Evolutionary conservation across 2,113 vertebrate species (phyloP), one percentile per base, ranked within the genome.

Genomic region (Rhizomys pruinosus): DNA sequence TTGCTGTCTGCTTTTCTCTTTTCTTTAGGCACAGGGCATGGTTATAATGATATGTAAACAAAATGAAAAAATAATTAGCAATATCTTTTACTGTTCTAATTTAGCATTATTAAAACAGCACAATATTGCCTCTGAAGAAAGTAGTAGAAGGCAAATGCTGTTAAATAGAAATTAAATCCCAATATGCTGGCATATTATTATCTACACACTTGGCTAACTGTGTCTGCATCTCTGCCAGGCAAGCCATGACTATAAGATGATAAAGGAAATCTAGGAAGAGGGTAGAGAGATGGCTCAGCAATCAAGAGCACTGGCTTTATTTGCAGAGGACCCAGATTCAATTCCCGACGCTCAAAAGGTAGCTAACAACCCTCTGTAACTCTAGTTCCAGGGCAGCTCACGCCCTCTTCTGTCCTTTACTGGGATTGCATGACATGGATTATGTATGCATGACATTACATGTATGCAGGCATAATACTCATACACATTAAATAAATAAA

Each of bases 31-130:
- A 90, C 15, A 19, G 52, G 68, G 89, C 32, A 90, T 25, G 64
- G 69, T 94, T 85, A 95, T 77, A 97, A 95, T 89, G 52, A 86
- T 22, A 94, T 64, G 89, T 91, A 96, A 97, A 96, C 80, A 94
- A 92, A 95, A 94, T 59, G 93, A 96, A 96, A 52, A 89, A 95
- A 86, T 86, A 52, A 94, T 86, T 76, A 78, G 63, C 68, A 86
- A n/a, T 89, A 96, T 89, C 25, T 89, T 96, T 97, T 94, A 89
- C 81, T 93, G 25, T 94, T 92, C 84, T 97, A 80, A 91, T 96
- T 97, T 92, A 94, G 95, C 91, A 76, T 90, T 94, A 96, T 95
- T 96, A 95, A 96, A 96, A 93, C 72, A 63, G 55, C 71, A 78
- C 72, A 94, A 77, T 94, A 89, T 87, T 93, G 89, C 76, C 92